phyloP scores from a whole-genome alignment of 2,113 vertebrate species.

The Zapornia atra region DNA sequence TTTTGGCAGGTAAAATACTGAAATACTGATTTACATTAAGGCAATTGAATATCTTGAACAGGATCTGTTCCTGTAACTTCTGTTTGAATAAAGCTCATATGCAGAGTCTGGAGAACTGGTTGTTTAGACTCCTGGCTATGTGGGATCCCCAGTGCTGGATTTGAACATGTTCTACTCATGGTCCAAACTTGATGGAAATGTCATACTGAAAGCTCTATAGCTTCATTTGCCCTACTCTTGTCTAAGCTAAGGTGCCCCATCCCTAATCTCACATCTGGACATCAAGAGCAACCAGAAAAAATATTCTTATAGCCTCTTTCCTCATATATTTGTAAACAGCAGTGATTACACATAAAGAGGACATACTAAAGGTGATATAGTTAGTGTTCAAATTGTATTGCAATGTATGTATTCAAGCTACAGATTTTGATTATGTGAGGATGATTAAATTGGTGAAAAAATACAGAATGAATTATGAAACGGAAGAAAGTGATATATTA shows the following conservation, averaged over 20 bases:
- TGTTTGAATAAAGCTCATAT: not conserved
- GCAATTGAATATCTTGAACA: not conserved
- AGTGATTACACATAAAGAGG: not conserved
- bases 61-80: not conserved
- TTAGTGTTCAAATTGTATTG: not conserved
- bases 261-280: not conserved
- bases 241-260: not conserved
- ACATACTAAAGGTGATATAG: not conserved
- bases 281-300: not conserved
- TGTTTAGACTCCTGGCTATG: not conserved
- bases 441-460: not conserved
- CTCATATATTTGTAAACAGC: not conserved
- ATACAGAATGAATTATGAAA: not conserved
- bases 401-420: not conserved
- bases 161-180: not conserved
- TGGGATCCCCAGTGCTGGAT: not conserved
- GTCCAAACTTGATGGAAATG: not conserved
- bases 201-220: not conserved
- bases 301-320: not conserved
- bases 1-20: not conserved
- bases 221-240: not conserved
- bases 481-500: not conserved
- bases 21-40: not conserved
- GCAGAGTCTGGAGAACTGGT: not conserved
- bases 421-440: not conserved